phyloP scores from a whole-genome alignment of 2,888 invertebrate species.

The Drosophila anceps region DNA sequence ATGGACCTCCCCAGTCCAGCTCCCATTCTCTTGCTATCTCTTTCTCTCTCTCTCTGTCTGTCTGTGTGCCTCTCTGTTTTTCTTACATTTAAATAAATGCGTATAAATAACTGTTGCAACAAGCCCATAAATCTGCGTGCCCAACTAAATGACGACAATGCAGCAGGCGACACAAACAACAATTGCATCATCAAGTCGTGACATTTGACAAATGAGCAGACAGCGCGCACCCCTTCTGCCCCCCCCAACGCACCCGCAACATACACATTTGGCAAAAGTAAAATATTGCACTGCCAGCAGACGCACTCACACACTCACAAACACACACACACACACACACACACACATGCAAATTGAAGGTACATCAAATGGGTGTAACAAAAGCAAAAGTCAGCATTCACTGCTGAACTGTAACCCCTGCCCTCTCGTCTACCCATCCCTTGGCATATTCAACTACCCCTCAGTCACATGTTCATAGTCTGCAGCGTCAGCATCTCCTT shows the following conservation, averaged over 20 bases:
- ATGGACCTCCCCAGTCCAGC: constrained; percentile 23
- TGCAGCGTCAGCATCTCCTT: constrained; percentile 44
- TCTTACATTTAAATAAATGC: constrained; percentile 40
- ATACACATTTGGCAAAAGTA: constrained; percentile 65
- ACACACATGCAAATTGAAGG: constrained; percentile 63
- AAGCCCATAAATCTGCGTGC: constrained; percentile 72
- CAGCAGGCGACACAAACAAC: constrained; percentile 50
- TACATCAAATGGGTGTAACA: constrained; percentile 78
- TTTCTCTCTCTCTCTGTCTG: neutral
- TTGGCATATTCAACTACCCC: neutral
- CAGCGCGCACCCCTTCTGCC: neutral
- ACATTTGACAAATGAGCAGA: constrained; percentile 81
- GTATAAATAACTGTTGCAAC: constrained; percentile 55
- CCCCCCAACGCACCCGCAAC: neutral
- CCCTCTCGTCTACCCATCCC: neutral
- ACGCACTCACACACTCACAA: constrained; percentile 33
- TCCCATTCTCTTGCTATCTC: too few species aligned
- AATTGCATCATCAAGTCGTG: constrained; percentile 82
- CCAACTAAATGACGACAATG: constrained; percentile 71
- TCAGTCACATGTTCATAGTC: constrained; percentile 37
- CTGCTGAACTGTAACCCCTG: constrained; percentile 13
- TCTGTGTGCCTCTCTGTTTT: neutral
- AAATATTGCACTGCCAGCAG: constrained; percentile 72
- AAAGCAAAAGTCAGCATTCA: constrained; percentile 68
- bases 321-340: constrained; percentile 20